Evolutionary conservation across 1,140 invertebrate genomes (phyloP), one percentile per base, ranked within the genome.

Genomic region (Ptiloglossa arizonensis): DNA sequence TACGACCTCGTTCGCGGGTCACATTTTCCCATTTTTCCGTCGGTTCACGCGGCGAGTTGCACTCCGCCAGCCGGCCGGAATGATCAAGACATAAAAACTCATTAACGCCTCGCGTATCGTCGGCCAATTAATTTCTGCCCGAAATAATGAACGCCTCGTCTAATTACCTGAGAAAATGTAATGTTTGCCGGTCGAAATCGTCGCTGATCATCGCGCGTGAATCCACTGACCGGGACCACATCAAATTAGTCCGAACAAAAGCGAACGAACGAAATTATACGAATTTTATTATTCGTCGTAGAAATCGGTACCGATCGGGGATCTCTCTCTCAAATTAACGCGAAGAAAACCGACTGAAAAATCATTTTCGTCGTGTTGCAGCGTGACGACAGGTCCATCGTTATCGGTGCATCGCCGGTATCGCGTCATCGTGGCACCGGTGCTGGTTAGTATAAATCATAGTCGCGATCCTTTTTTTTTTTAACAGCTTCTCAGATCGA

Each of bases 81-180:
- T 15, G 38, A 59, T 59, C 52, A 57, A 70, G 24, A 22, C 35
- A 22, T 4, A 32, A 57, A 46, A 29, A 32, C 56, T 22, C 67
- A 22, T 56, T 41, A 69, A n/a, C 50, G 35, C 17, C 17, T 38
- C 68, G 38, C 22, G 57, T 44, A 56, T 29, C 22, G 52, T 29
- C 24, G 52, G 70, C 70, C 46, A 73, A 73, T 73, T 73, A 73
- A 73, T 63, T 64, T 41, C 15, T 52, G 59, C 71, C 59, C 71
- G 71, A 73, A 73, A 73, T 64, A 73, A 73, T 54, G 71, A 73
- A 64, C 59, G 44, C 22, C n/a, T 54, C 46, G n/a, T 54, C 27
- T 74, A 74, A 74, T 74, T 74, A 44, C 15, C 60, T 56, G 71
- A 66, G 70, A 64, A 64, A 73, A 73, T 35, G 59, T 24, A 13